phyloP scores from a whole-genome alignment of 2,113 vertebrate genomes.

The Pterocles gutturalis region DNA sequence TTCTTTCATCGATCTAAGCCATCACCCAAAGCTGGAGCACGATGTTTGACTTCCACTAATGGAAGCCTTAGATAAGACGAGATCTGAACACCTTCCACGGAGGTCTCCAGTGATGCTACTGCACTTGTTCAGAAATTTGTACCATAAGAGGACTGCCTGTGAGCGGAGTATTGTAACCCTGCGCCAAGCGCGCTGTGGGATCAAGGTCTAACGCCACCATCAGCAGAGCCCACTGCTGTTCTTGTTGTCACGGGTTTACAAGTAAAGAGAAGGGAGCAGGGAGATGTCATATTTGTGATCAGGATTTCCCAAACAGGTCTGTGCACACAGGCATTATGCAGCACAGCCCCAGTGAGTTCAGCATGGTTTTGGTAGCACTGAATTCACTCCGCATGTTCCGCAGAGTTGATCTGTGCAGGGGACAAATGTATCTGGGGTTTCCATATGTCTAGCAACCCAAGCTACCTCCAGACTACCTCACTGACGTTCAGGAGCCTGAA shows the following conservation, averaged over 20 bases:
- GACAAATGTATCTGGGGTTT: not conserved
- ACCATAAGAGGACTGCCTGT: rapidly evolving
- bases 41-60: constrained; percentile 9
- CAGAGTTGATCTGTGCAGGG: not conserved
- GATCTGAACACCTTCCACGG: not conserved
- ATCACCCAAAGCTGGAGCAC: not conserved
- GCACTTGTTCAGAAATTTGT: not conserved
- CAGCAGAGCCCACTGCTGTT: not conserved
- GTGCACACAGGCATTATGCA: not conserved
- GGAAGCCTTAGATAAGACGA: not conserved
- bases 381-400: not conserved
- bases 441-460: not conserved
- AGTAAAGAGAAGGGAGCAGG: not conserved
- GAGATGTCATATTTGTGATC: not conserved
- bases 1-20: constrained; percentile 60
- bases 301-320: not conserved
- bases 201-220: not conserved
- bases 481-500: not conserved
- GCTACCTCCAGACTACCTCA: not conserved
- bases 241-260: not conserved
- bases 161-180: not conserved
- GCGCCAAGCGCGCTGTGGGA: rapidly evolving
- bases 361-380: not conserved
- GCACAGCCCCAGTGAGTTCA: not conserved
- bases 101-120: not conserved